A percentile compares a stretch with the other conserved stretches of the same genome.
Evolutionary conservation across 2,888 invertebrate species (phyloP).

Genomic region (Empis stercorea): DNA sequence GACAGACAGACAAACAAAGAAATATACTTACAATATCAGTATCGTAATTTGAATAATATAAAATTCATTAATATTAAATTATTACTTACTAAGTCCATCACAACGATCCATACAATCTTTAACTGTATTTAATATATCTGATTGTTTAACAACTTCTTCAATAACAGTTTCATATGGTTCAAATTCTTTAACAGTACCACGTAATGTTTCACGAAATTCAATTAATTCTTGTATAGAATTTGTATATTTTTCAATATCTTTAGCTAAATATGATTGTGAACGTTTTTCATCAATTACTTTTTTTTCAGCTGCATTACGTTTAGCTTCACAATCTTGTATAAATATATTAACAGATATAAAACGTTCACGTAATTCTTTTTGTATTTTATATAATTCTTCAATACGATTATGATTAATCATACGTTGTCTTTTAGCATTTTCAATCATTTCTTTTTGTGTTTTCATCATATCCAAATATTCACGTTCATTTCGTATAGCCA

Average conservation of each 20-base stretch:
- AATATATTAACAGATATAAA: conserved; percentile 32
- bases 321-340: conserved; percentile 31
- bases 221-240: conserved; percentile 18
- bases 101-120: conserved; percentile 33
- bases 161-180: conserved; percentile 30
- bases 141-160: conserved; percentile 26
- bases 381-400: conserved; percentile 23
- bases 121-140: conserved; percentile 25
- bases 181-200: conserved; percentile 24
- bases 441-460: conserved; percentile 26
- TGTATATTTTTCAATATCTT: conserved; percentile 20
- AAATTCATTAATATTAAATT: no score
- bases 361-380: conserved; percentile 24
- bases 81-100: conserved; percentile 32
- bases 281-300: conserved; percentile 24
- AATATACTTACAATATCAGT: no score
- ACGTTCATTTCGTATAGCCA: conserved; percentile 28
- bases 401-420: conserved; percentile 25
- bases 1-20: no score
- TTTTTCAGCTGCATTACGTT: conserved; percentile 24
- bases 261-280: conserved; percentile 20
- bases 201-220: conserved; percentile 23
- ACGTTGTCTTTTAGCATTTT: conserved; percentile 22
- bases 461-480: conserved; percentile 26
- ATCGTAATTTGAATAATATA: no score